Base-by-base conservation (phyloP, 2,113 vertebrate species). In the Pao palembangensis region DNA sequence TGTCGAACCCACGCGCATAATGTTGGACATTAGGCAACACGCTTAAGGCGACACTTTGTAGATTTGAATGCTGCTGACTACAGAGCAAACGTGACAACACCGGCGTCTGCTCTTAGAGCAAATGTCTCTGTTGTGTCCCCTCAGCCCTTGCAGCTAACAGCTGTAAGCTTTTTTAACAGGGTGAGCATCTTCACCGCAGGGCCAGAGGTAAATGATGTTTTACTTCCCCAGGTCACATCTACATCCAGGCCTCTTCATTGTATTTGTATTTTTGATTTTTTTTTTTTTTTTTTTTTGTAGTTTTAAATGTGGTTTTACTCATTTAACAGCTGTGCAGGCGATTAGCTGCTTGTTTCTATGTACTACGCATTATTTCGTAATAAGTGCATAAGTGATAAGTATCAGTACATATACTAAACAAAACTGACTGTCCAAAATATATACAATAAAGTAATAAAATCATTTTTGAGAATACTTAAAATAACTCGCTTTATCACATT, bases 1-100 rank as follows among this genome's bases (percentile, higher is more conserved):
- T 78, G 61, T 56, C 56, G 58, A 69, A 80, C 52, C 54, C 56
- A 55, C 51, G 44, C 0, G 5, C 43, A 15, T 5, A n/a, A 23
- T 42, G 58, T 51, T 34, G 61, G 54, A 52, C 47, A 75, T 86
- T 83, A 82, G 43, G 77, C 69, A 88, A 85, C 69, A 25, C 56
- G 48, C 61, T 75, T 51, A 50, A 60, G 48, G 67, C 60, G 19
- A 55, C 68, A 63, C 64, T 44, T 61, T 65, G 41, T 75, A 19
- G 65, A 55, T 59, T 14, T 57, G 69, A 78, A 55, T 23, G 34
- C 44, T 28, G 60, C 51, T 34, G 58, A 67, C 63, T 54, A 54
- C 54, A 63, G 43, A 73, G 78, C 51, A 64, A 55, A 64, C 20
- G 2, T 25, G 67, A 12, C 10, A 1, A 38, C 11, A 12, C 54